These are phyloP conservation scores for Gorilla gorilla DNA, from an alignment of 2,113 vertebrate species.

Conservation along the genomic window DNA sequence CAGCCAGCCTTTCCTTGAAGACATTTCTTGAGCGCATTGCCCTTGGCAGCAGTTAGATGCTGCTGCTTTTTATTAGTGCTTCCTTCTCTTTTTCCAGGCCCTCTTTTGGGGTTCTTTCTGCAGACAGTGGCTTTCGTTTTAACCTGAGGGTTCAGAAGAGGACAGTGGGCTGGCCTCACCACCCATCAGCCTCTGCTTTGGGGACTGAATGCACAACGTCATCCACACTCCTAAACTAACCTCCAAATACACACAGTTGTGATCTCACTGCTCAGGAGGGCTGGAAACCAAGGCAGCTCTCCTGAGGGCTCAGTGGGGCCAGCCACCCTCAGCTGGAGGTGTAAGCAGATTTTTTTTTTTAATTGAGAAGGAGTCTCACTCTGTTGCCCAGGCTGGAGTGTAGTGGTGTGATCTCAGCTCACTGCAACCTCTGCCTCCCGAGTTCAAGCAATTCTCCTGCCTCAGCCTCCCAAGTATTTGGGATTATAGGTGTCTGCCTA, in stretches of 20 bases:
- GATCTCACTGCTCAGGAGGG: background rate
- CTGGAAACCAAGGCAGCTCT: background rate
- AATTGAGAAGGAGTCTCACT: too few relatives aligned
- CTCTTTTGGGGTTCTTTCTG: background rate
- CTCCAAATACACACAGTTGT: background rate
- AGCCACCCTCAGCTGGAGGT: background rate
- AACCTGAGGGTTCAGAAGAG: background rate
- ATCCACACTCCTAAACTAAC: background rate
- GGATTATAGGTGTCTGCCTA: too few relatives aligned
- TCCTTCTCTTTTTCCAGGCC: background rate
- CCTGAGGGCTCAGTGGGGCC: background rate
- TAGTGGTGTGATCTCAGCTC: too few relatives aligned
- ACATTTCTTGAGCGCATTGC: background rate
- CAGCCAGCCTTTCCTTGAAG: slow-evolving; percentile 66
- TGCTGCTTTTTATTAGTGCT: slow-evolving; percentile 60
- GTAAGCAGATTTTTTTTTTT: background rate
- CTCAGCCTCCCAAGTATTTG: too few relatives aligned
- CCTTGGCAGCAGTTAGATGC: slow-evolving; percentile 19
- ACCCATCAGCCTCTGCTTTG: background rate
- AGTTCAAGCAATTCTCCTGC: too few relatives aligned
- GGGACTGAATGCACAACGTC: background rate
- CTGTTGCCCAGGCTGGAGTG: too few relatives aligned
- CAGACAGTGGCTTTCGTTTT: background rate
- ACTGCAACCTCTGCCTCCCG: too few relatives aligned
- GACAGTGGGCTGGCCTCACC: background rate